Base-by-base conservation (phyloP, 1,140 invertebrate genomes). In the Pissodes strobi region DNA sequence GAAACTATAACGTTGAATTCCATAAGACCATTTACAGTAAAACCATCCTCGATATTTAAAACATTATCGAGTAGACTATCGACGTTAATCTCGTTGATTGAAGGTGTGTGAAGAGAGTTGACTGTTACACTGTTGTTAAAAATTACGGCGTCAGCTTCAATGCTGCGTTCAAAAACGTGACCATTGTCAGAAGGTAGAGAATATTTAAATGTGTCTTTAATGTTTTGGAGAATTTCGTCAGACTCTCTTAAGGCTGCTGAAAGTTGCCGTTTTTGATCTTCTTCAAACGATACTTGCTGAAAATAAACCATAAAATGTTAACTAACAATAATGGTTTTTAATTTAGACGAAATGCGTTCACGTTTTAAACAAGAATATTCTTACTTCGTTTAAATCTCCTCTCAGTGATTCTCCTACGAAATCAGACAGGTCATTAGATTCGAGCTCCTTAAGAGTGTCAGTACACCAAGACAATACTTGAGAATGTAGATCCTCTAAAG, bases 391-490 rank as follows among this genome's bases (percentile, higher is more conserved):
- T 10, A 67, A 30, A 45, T 67, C 66, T 30, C 52, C 66, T 23
- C 66, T 56, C 19, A 63, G 4, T 15, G 65, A 5, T 30, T 62
- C 52, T 22, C 23, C 52, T 9, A 64, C 46, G 21, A 64, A 21
- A 5, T 48, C 51, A 12, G 39, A 1, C 1, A 55, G 38, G 2
- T 19, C 51, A 15, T 17, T 53, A n/a, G 69, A 67, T 1, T 75
- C 71, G 51, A 74, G 38, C 49, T 37, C 41, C 41, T 59, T 39
- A 34, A 66, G 27, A 5, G 66, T 49, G 46, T 68, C 45, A 22
- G 66, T 27, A 43, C 71, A 74, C 74, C 74, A 77, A 10, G 43
- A 64, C 18, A 64, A 25, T 23, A 74, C 48, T 22, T 72, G 64
- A 15, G 52, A 39, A 65, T 71, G 65, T 23, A 70, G 43, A 10